phyloP scores from a whole-genome alignment of 2,888 invertebrate genomes.

The Dynastes tityus region DNA sequence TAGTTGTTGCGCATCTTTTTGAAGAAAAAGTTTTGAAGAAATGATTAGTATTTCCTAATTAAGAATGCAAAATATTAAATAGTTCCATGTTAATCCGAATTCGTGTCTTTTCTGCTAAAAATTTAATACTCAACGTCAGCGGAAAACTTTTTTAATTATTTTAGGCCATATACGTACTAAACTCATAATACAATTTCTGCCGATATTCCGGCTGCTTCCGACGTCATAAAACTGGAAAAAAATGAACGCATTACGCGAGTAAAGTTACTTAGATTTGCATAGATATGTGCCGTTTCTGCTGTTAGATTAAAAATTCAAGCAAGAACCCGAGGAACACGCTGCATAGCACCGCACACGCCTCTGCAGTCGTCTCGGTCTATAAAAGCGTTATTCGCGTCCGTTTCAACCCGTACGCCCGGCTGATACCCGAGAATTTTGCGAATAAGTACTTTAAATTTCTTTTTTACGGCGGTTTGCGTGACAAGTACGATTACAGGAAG shows the following conservation, averaged over 20 bases:
- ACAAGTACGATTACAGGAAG: slow-evolving; percentile 25
- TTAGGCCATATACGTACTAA: too few relatives aligned
- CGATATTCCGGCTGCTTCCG: too few relatives aligned
- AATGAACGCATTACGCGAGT: not conserved
- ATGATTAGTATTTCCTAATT: too few relatives aligned
- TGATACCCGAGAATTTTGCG: slow-evolving; percentile 23
- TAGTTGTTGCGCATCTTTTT: too few relatives aligned
- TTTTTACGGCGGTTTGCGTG: slow-evolving; percentile 23
- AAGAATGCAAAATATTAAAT: too few relatives aligned
- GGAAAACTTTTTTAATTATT: too few relatives aligned
- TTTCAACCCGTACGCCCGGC: not conserved
- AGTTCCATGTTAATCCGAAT: too few relatives aligned
- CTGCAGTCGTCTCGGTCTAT: not conserved
- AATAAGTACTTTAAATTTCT: slow-evolving; percentile 27
- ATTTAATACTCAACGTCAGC: too few relatives aligned
- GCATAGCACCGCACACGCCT: not conserved
- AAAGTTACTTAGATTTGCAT: slow-evolving; percentile 17
- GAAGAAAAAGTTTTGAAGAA: too few relatives aligned
- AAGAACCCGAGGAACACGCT: not conserved
- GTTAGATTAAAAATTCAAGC: slow-evolving; percentile 35
- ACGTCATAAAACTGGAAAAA: too few relatives aligned
- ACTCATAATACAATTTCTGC: too few relatives aligned
- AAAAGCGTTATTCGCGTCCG: not conserved
- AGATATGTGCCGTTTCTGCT: slow-evolving; percentile 13
- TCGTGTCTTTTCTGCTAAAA: too few relatives aligned